phyloP scores from a whole-genome alignment of 1,140 invertebrate species.

The Whitmania pigra region DNA sequence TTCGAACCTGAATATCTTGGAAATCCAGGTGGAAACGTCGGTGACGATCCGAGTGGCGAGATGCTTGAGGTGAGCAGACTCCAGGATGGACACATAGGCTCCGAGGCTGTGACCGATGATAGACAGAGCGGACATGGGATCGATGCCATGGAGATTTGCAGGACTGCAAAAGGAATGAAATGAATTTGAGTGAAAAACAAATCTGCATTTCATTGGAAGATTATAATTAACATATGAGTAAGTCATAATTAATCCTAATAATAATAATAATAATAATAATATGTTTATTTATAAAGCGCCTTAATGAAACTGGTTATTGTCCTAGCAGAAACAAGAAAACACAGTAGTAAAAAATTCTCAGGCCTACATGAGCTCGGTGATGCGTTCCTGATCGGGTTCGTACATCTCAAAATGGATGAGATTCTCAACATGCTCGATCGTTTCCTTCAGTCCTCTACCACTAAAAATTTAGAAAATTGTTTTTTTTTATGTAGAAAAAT shows the following conservation, averaged over 20 bases:
- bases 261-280: too few species aligned
- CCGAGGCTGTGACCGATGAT: slow-evolving; percentile 60
- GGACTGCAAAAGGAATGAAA: slow-evolving; percentile 24
- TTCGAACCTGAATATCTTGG: slow-evolving; percentile 60
- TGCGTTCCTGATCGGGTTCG: slow-evolving; percentile 26
- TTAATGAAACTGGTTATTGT: not conserved
- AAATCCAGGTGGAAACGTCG: slow-evolving; percentile 63
- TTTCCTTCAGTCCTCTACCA: slow-evolving; percentile 30
- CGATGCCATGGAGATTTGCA: slow-evolving; percentile 40
- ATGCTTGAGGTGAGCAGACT: slow-evolving; percentile 55
- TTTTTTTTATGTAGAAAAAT: too few species aligned
- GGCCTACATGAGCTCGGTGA: slow-evolving; percentile 23
- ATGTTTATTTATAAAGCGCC: too few species aligned
- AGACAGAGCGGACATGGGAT: slow-evolving; percentile 52
- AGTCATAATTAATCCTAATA: not conserved
- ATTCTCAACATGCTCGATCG: slow-evolving; percentile 34
- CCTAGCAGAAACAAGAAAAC: not conserved
- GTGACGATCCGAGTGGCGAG: slow-evolving; percentile 57
- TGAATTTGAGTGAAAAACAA: not conserved
- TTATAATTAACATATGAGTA: not conserved
- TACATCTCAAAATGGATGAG: slow-evolving; percentile 33
- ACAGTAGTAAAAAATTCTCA: slow-evolving; percentile 11
- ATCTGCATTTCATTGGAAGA: not conserved
- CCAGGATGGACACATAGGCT: slow-evolving; percentile 58
- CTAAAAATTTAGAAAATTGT: slow-evolving; percentile 24